phyloP scores from a whole-genome alignment of 2,797 vertebrate species.

The Siniperca scherzeri region DNA sequence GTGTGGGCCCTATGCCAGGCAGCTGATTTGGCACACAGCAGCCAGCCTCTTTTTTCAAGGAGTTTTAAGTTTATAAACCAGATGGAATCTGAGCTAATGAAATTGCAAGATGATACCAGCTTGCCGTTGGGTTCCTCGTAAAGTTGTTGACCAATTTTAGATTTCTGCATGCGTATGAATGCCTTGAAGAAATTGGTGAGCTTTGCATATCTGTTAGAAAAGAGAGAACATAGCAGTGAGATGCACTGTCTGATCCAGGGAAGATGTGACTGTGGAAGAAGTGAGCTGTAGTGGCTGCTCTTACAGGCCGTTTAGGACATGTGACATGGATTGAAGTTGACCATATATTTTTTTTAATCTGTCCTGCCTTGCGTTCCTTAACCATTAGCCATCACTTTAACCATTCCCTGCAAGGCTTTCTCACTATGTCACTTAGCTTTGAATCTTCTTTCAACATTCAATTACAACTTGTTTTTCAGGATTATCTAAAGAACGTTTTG shows the following conservation, averaged over 20 bases:
- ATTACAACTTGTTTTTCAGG: not conserved
- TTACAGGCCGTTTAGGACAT: not conserved
- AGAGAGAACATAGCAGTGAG: slow-evolving; percentile 1
- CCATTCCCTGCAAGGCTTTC: slow-evolving; percentile 18
- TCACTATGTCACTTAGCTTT: not conserved
- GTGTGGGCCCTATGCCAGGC: slow-evolving; percentile 70
- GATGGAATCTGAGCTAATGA: slow-evolving; percentile 77
- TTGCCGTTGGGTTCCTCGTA: slow-evolving; percentile 44
- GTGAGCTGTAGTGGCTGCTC: slow-evolving; percentile 24
- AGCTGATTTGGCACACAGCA: slow-evolving; percentile 79
- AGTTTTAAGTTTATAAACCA: slow-evolving; percentile 75
- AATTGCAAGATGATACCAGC: slow-evolving; percentile 61
- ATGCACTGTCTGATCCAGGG: slow-evolving; percentile 1
- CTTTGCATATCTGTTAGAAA: slow-evolving; percentile 32
- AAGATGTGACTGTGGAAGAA: slow-evolving; percentile 6
- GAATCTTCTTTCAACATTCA: not conserved
- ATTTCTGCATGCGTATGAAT: slow-evolving; percentile 43
- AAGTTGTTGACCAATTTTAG: slow-evolving; percentile 37
- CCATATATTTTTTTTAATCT: slow-evolving; percentile 28
- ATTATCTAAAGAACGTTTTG: not conserved
- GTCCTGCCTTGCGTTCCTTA: slow-evolving; percentile 6
- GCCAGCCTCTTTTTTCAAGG: slow-evolving; percentile 44
- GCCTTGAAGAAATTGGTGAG: slow-evolving; percentile 25
- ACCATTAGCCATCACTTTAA: not conserved
- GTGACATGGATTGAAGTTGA: slow-evolving; percentile 60